Conservation (phyloP, 2,888 invertebrate species). For the Cylloceria caligata region DNA sequence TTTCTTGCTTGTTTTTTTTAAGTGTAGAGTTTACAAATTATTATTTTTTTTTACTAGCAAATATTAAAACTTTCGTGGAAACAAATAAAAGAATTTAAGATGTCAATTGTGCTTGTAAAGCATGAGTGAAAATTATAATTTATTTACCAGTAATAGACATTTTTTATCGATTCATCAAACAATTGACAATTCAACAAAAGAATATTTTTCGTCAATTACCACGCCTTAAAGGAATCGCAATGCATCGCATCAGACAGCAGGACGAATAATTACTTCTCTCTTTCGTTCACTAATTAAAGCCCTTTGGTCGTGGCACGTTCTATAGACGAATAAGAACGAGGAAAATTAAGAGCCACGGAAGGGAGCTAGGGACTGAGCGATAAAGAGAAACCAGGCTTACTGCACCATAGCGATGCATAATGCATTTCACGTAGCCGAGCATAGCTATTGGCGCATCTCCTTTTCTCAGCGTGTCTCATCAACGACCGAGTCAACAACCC, state of each 20-base stretch:
- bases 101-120: background rate
- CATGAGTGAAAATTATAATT: background rate
- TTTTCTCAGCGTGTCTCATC: conserved; percentile 66
- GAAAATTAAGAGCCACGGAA: conserved; percentile 37
- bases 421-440: conserved; percentile 77
- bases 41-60: too few relatives aligned
- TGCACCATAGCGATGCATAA: conserved; percentile 78
- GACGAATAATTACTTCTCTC: conserved; percentile 70
- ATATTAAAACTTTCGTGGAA: background rate
- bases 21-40: background rate
- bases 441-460: conserved; percentile 61
- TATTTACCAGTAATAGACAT: background rate
- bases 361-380: conserved; percentile 26
- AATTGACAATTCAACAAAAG: conserved; percentile 15
- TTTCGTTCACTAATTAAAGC: conserved; percentile 71
- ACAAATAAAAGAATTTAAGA: background rate
- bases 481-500: conserved; percentile 67
- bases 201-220: conserved; percentile 12
- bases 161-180: background rate
- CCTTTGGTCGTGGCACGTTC: conserved; percentile 55
- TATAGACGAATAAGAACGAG: conserved; percentile 38
- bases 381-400: conserved; percentile 42
- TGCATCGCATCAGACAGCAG: conserved; percentile 46
- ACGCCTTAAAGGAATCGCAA: conserved; percentile 42
- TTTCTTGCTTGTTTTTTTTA: background rate